phyloP scores from a whole-genome alignment of 2,888 invertebrate genomes.

The Noctua janthe region DNA sequence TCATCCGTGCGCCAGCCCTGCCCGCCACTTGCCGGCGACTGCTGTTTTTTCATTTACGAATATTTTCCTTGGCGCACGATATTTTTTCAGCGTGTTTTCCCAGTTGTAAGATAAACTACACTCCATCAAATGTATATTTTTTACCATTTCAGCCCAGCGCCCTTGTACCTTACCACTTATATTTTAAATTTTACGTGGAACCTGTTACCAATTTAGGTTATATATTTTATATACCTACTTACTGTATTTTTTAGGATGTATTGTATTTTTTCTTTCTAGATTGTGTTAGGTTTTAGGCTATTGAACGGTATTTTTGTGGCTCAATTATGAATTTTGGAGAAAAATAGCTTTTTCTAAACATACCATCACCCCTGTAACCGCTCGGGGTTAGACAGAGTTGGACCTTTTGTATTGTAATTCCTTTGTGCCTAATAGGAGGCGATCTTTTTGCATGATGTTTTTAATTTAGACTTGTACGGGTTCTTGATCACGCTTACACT shows the following conservation, averaged over 20 bases:
- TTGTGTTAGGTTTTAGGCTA: constrained; percentile 12
- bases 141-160: constrained; percentile 74
- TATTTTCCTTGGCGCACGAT: constrained; percentile 89
- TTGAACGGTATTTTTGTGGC: not conserved
- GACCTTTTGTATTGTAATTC: not conserved
- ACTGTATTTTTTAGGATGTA: constrained; percentile 46
- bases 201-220: constrained; percentile 67
- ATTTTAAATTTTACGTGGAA: constrained; percentile 72
- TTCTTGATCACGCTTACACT: too few relatives aligned
- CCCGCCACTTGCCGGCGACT: constrained; percentile 74
- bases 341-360: not conserved
- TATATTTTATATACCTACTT: constrained; percentile 35
- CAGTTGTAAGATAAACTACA: constrained; percentile 90
- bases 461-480: not conserved
- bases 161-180: constrained; percentile 54
- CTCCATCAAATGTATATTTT: constrained; percentile 89
- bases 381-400: not conserved
- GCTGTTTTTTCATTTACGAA: constrained; percentile 91
- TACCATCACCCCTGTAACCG: not conserved
- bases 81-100: constrained; percentile 89
- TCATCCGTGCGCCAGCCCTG: constrained; percentile 76
- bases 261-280: constrained; percentile 29
- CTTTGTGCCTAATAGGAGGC: too few relatives aligned
- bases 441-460: not conserved
- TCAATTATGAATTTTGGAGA: not conserved